Evolutionary conservation across 2,113 vertebrate genomes (phyloP), one percentile per base, ranked within the genome.

Genomic region (Cinclus cinclus): DNA sequence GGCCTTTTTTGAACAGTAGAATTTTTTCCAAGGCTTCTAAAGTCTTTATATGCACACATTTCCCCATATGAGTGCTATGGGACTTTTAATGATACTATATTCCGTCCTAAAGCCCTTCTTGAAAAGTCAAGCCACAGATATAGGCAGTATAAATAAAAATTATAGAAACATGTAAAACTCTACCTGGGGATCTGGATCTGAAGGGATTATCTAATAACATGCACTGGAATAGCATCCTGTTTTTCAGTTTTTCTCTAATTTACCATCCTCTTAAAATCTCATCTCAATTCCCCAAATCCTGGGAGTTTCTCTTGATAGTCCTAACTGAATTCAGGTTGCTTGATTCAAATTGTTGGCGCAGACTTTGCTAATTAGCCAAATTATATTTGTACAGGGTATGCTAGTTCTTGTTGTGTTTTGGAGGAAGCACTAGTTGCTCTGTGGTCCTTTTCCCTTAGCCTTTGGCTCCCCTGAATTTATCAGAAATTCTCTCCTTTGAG

Each of bases 1-100:
- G 16, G 7, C 14, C 4, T 28, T 53, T 39, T 59, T 59, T 46
- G 39, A 17, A 5, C 0, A 0, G 16, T 67, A 49, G 20, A 33
- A 7, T 62, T 80, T 88, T 74, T 95, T 62, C 15, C 22, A 60
- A 53, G 50, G 22, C 5, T 5, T 9, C n/a, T 52, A 3, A 83
- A 73, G 28, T 67, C 25, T 83, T 65, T 62, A 41, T 85, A 13
- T 80, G 6, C 17, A 33, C 17, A 30, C 22, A 46, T 87, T 84
- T 96, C 47, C 35, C 30, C 4, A 5, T 74, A 15, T 58, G 87
- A 92, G 31, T 63, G 58, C 52, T 55, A 2, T 84, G 47, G 64
- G 39, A 84, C 42, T 81, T 83, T 58, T 77, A 73, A 49, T 73
- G 28, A 22, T 87, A 13, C 18, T 25, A 6, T 63, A 46, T 67